These are phyloP conservation scores for Leucoraja ocellata DNA, from an alignment of 2,797 vertebrate genomes.

Conservation along the genomic window DNA sequence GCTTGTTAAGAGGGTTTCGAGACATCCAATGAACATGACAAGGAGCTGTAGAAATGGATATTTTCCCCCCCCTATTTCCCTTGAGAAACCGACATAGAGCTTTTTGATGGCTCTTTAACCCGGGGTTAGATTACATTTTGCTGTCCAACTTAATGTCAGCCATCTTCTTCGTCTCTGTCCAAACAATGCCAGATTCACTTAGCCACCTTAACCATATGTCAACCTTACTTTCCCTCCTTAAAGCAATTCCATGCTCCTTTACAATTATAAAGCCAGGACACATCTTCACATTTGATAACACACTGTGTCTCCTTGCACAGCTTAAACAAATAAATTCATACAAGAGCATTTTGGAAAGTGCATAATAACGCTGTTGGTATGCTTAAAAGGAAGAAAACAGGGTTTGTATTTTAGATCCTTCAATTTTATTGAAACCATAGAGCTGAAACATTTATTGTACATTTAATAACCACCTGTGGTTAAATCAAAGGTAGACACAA, in stretches of 20 bases:
- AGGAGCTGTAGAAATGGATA: neutral
- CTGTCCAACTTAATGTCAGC: slow-evolving; percentile 4
- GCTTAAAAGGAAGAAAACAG: neutral
- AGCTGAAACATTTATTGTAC: neutral
- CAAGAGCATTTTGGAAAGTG: neutral
- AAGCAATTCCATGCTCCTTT: neutral
- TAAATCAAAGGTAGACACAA: too few species aligned
- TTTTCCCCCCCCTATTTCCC: neutral
- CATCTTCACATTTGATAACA: neutral
- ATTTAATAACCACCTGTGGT: too few species aligned
- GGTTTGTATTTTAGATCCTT: neutral
- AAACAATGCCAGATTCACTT: slow-evolving; percentile 21
- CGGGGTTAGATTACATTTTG: neutral
- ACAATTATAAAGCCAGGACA: neutral
- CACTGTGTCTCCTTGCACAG: neutral
- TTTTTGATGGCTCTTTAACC: neutral
- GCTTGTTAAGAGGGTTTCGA: neutral
- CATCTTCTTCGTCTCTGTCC: neutral
- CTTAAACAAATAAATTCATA: neutral
- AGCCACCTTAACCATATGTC: neutral
- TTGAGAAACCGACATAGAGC: neutral
- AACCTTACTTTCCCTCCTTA: neutral
- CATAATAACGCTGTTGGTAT: neutral
- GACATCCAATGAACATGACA: neutral
- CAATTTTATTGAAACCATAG: neutral